These are phyloP conservation scores for Odobenus rosmarus DNA, from an alignment of 2,113 vertebrate species.

Conservation along the genomic window DNA sequence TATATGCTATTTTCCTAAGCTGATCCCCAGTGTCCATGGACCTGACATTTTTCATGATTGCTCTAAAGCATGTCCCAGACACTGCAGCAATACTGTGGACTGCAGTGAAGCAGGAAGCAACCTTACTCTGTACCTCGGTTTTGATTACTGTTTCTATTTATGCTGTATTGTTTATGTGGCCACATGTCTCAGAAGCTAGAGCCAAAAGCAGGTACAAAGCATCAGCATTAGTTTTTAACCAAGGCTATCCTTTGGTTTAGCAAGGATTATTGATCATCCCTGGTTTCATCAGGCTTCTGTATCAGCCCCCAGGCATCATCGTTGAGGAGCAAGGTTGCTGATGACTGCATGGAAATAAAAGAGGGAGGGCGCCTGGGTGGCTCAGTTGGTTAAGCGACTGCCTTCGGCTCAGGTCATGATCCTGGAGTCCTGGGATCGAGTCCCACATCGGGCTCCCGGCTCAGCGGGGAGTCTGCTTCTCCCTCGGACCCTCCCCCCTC, in stretches of 20 bases:
- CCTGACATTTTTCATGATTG: background rate
- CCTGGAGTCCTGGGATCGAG: no score
- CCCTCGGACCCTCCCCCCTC: no score
- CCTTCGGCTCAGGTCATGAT: no score
- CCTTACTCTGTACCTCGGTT: background rate
- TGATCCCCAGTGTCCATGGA: background rate
- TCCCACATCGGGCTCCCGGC: no score
- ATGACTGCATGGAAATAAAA: background rate
- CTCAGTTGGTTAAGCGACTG: no score
- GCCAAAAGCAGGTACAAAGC: background rate
- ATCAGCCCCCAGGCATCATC: background rate
- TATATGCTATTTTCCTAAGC: background rate
- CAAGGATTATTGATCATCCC: background rate
- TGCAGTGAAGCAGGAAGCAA: background rate
- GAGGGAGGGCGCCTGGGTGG: no score
- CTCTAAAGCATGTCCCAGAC: background rate
- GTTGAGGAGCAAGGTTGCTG: background rate
- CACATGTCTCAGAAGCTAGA: background rate
- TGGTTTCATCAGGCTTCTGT: background rate
- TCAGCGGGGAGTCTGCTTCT: no score
- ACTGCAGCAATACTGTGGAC: background rate
- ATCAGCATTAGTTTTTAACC: background rate
- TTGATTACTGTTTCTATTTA: background rate
- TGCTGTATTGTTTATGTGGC: no score
- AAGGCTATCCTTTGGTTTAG: background rate